phyloP scores from a whole-genome alignment of 1,140 invertebrate genomes.

The Danaus plexippus region DNA sequence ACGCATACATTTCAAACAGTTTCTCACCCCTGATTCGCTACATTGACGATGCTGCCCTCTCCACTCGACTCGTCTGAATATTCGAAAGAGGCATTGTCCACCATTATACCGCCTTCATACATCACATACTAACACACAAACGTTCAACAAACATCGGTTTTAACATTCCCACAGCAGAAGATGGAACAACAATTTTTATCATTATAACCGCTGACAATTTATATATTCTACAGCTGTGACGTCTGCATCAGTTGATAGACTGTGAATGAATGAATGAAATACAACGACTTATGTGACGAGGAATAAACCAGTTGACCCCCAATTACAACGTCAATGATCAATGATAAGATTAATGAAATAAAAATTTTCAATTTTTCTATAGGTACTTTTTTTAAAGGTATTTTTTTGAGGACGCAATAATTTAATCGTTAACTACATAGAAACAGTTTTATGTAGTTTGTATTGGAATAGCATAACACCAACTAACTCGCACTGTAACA shows the following conservation, averaged over 20 bases:
- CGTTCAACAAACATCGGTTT: constrained; percentile 5
- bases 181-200: background rate
- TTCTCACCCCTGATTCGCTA: constrained; percentile 11
- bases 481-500: no score
- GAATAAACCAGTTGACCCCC: constrained; percentile 13
- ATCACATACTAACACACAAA: constrained; percentile 12
- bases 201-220: background rate
- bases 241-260: background rate
- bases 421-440: no score
- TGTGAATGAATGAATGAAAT: constrained; percentile 6
- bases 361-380: constrained; percentile 10
- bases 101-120: constrained; percentile 37
- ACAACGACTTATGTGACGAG: no score
- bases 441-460: no score
- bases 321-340: constrained; percentile 15
- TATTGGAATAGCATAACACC: no score
- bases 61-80: constrained; percentile 58
- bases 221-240: no score
- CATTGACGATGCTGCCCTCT: constrained; percentile 25
- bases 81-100: constrained; percentile 63
- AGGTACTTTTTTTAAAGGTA: no score
- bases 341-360: constrained; percentile 19
- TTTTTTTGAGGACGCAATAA: no score
- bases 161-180: background rate
- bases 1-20: no score